Base-by-base conservation (phyloP, 2,797 vertebrate genomes). In the Rhinogobio ventralis region DNA sequence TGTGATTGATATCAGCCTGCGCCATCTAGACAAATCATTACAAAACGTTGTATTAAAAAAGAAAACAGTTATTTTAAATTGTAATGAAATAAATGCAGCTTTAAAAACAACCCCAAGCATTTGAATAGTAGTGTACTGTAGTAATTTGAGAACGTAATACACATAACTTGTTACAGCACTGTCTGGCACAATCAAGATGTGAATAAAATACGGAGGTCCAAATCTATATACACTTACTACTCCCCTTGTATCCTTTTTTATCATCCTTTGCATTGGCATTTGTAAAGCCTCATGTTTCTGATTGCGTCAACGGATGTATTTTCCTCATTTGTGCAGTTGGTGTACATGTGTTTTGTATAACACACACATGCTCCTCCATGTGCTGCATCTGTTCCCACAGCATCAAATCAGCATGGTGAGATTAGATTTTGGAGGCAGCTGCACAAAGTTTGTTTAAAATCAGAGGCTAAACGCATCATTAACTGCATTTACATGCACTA, bases 391-490 rank as follows among this genome's bases (percentile, higher is more conserved):
- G 64, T 75, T 79, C 60, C 36, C 30, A 51, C 23, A 53, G 75
- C 49, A 64, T 73, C 49, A 83, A 79, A 86, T 75, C 80, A 83
- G 81, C 81, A 79, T 79, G 66, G 45, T 66, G 46, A 83, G 75
- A 83, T 87, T 84, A 80, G 69, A 87, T 57, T 62, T 76, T 46
- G 60, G 46, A 60, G 23, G 53, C 62, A 76, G 75, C 51, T 80
- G 53, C 55, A 80, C 20, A 76, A 66, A 83, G 49, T 77, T 73
- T 6, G 46, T 75, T 84, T 84, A 46, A 64, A 82, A 79, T 71
- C 10, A 72, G 17, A 30, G 42, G 33, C 25, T 53, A 23, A 86
- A 53, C 30, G 14, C n/a, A 76, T 81, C 7, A 60, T 42, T 51
- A n/a, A 75, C 19, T 82, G 28, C 25, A 19, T 51, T 39, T 78